Base-by-base conservation (phyloP, 2,888 invertebrate species). In the Pegoplata infirma region DNA sequence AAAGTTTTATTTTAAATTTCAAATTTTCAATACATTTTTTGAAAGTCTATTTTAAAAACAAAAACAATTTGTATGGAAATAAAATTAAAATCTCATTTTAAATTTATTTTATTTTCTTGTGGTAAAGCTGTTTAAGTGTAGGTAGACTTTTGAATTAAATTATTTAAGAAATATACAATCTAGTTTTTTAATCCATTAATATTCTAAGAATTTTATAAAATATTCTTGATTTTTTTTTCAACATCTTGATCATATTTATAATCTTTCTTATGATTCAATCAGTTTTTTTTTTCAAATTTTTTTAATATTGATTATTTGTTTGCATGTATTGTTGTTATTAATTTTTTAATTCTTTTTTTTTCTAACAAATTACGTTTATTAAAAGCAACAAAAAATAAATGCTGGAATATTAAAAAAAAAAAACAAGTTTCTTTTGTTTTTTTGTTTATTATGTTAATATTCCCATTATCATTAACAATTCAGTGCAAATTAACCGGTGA, bases 401-500 rank as follows among this genome's bases (percentile, higher is more conserved):
- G 2, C n/a, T 40, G 12, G 14, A 40, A n/a, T 40, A n/a, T 40
- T 40, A n/a, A 32, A 10, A 3, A 2, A 25, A 17, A 55, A 19
- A 61, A 79, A 79, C 79, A 61, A 36, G 79, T 79, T 79, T 79
- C 67, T 53, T 14, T 44, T 17, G 2, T 32, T 32, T 49, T 58
- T 71, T 71, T 46, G 64, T 46, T 67, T 71, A 53, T 79, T 71
- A 66, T 64, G 49, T 49, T 61, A 56, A 44, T 66, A 74, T 58
- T 64, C 25, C 14, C 16, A 63, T 63, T 71, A 44, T 66, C 61
- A 59, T 63, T 74, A 79, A 79, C 69, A 66, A 79, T 63, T 66
- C 23, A 16, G 49, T 74, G 74, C 49, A 40, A 79, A 75, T 63
- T 47, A 72, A 46, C 21, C 44, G 32, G 19, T 79, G 69, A 51